A percentile compares a stretch with the other conserved stretches of the same genome.
phyloP scores from a whole-genome alignment of 2,888 invertebrate species.

The Bombylius discolor region DNA sequence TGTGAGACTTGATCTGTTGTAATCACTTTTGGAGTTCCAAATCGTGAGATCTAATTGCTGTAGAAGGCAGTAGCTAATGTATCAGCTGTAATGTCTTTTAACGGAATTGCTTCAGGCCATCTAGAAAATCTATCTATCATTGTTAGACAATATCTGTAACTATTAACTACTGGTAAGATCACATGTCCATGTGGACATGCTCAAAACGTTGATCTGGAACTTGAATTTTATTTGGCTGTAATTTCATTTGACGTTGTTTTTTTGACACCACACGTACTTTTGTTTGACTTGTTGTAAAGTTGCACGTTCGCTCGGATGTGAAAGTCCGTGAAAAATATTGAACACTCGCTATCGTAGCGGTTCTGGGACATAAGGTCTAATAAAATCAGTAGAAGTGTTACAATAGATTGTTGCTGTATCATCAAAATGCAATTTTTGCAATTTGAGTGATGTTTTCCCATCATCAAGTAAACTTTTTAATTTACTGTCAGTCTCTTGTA shows the following conservation, averaged over 20 bases:
- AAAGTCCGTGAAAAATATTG: background rate
- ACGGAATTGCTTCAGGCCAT: slow-evolving; percentile 8
- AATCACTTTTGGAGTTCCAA: slow-evolving; percentile 5
- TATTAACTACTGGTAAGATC: background rate
- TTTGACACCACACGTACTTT: slow-evolving; percentile 4
- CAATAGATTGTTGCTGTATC: background rate
- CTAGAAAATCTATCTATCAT: slow-evolving; percentile 1
- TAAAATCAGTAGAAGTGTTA: background rate
- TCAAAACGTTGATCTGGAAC: slow-evolving; percentile 7
- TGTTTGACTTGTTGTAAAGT: background rate
- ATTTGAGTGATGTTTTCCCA: background rate
- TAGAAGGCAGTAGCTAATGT: slow-evolving; percentile 12
- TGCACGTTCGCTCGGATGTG: background rate
- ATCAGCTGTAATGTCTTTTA: slow-evolving; percentile 4
- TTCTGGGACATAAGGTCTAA: slow-evolving; percentile 2
- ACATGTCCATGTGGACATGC: slow-evolving; percentile 8
- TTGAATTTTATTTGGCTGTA: background rate
- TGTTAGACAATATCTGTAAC: slow-evolving; percentile 2
- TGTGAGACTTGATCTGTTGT: slow-evolving; percentile 8
- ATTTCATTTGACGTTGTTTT: slow-evolving; percentile 1
- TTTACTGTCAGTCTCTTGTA: background rate
- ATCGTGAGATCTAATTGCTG: slow-evolving; percentile 2
- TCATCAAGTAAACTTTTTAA: background rate
- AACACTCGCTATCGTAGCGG: background rate
- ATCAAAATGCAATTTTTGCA: background rate